Evolutionary conservation across 2,888 invertebrate species (phyloP).

Genomic region (Macropis europaea): DNA sequence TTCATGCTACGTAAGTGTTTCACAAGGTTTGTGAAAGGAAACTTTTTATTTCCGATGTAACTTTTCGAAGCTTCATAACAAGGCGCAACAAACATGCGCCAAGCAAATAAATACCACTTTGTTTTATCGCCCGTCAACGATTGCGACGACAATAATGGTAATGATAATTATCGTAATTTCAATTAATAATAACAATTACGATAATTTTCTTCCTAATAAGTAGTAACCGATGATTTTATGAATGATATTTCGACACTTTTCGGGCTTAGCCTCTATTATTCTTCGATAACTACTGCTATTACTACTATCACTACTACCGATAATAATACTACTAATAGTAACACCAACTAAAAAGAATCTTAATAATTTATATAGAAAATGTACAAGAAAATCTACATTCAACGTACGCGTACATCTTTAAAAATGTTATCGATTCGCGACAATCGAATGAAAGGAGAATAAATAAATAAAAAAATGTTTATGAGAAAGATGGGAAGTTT

Average conservation of each 20-base stretch:
- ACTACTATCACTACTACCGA: conserved; percentile 27
- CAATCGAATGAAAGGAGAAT: conserved; percentile 63
- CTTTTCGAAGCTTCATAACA: background rate
- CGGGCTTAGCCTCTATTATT: conserved; percentile 60
- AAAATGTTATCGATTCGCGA: conserved; percentile 66
- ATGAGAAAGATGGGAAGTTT: conserved; percentile 46
- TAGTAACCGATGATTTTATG: conserved; percentile 36
- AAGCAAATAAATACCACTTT: conserved; percentile 6
- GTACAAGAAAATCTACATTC: conserved; percentile 79
- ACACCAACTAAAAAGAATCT: conserved; percentile 68
- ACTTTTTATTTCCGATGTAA: background rate
- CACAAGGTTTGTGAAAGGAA: background rate
- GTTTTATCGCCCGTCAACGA: background rate
- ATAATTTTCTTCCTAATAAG: conserved; percentile 2
- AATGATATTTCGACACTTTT: conserved; percentile 42
- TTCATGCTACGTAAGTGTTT: background rate
- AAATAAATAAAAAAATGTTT: conserved; percentile 65
- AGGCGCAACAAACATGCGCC: background rate
- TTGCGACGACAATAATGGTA: background rate
- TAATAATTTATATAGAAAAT: conserved; percentile 74
- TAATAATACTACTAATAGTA: conserved; percentile 49
- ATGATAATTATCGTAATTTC: background rate
- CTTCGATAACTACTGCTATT: conserved; percentile 30
- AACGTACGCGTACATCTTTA: conserved; percentile 73
- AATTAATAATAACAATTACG: conserved; percentile 1